phyloP scores from a whole-genome alignment of 2,797 vertebrate genomes.

The Psittacula derbiana region DNA sequence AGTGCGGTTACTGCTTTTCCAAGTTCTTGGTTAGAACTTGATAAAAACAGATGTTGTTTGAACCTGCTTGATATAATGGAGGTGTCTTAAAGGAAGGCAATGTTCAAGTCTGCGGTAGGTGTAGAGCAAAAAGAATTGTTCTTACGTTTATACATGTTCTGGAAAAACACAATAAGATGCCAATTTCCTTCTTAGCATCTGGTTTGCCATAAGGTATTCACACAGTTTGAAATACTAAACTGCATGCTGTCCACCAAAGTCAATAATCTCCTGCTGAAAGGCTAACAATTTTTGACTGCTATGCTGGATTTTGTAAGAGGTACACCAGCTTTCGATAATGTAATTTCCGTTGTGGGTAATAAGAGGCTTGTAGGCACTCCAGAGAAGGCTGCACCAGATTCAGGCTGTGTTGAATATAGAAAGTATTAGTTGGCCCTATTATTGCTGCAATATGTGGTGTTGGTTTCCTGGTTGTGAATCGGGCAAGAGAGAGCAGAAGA shows the following conservation, averaged over 20 bases:
- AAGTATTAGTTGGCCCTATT: background rate
- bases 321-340: background rate
- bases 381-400: background rate
- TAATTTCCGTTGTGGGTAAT: background rate
- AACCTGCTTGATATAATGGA: background rate
- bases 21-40: background rate
- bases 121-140: background rate
- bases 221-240: slow-evolving; percentile 4
- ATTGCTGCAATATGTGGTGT: background rate
- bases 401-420: background rate
- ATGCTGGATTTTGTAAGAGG: background rate
- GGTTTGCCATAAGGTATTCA: background rate
- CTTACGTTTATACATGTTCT: background rate
- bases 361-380: background rate
- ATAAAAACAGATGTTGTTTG: background rate
- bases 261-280: background rate
- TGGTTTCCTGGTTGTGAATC: background rate
- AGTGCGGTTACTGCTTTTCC: background rate
- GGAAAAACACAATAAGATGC: background rate
- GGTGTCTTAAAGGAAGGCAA: background rate
- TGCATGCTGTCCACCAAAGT: background rate
- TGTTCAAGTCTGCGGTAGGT: background rate
- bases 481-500: background rate
- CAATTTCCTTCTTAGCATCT: background rate
- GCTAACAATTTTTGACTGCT: background rate